Base-by-base conservation (phyloP, 2,888 invertebrate genomes). In the Epistrophe eligans region DNA sequence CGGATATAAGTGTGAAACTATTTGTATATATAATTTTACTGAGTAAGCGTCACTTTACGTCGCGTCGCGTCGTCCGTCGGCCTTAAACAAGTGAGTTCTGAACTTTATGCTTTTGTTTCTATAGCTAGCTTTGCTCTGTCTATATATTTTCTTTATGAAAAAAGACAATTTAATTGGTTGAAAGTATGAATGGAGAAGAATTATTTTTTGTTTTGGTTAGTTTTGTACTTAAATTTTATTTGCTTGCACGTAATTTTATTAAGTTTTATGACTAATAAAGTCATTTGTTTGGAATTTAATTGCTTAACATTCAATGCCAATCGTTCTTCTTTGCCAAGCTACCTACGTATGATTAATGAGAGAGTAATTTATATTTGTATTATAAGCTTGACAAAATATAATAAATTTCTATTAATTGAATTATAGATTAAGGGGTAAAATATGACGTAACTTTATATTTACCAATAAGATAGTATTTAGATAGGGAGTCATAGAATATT, bases 191-290 rank as follows among this genome's bases (percentile, higher is more conserved):
- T 43, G 55, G 13, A 62, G 66, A 52, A 28, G 24, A 17, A 15
- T 6, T 60, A 28, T 58, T 80, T 45, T 15, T 6, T 43, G n/a
- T 48, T 64, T 62, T 67, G 58, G 15, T 48, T 57, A 52, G 71
- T 24, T 70, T 48, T 82, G 58, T 76, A 77, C 50, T 71, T 70
- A 82, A 79, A 57, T 60, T 72, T 83, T 74, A 79, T 87, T 83
- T 87, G 74, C 52, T 83, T 79, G 74, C 76, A 58, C 79, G 82
- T 77, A 32, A 48, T 83, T 83, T 83, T 79, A 79, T 87, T 79
- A 66, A 48, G 67, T 81, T 48, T 83, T 79, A 50, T 52, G 67
- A 28, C 55, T 32, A 79, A 82, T 87, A 83, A 87, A 87, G 57
- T 70, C 19, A 28, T 52, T 50, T 67, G 19, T 38, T 50, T 35